Conservation (phyloP, 2,888 invertebrate species). For the Fragum whitleyi region DNA sequence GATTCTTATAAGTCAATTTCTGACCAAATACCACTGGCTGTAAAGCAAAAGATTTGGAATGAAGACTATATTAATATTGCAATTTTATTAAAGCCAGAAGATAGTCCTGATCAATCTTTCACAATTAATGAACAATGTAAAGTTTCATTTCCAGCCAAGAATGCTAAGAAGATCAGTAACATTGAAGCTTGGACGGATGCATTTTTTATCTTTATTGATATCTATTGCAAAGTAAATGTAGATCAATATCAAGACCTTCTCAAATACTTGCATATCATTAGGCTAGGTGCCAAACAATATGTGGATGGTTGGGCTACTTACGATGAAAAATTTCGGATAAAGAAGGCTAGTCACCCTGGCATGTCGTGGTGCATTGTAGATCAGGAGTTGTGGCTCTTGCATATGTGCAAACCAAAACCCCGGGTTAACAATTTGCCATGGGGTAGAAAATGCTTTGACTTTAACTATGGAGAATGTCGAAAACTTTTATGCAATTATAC, state of each 20-base stretch:
- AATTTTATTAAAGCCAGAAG: background rate
- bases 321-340: background rate
- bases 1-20: no score
- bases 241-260: background rate
- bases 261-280: background rate
- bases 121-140: background rate
- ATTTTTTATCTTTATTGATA: conserved; percentile 3
- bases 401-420: background rate
- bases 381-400: background rate
- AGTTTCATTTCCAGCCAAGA: background rate
- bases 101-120: background rate
- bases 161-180: background rate
- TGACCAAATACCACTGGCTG: background rate
- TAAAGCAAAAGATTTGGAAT: conserved; percentile 2
- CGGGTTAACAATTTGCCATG: no score
- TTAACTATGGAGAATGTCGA: background rate
- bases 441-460: background rate
- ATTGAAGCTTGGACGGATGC: conserved; percentile 11
- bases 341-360: background rate
- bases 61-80: background rate
- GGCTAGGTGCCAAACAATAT: background rate
- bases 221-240: background rate
- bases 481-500: background rate
- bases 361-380: background rate
- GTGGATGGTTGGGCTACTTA: background rate